Evolutionary conservation across 64 coral and sea anemone species (phyloP).

Genomic region (Hydrozoanthus tunicans): DNA sequence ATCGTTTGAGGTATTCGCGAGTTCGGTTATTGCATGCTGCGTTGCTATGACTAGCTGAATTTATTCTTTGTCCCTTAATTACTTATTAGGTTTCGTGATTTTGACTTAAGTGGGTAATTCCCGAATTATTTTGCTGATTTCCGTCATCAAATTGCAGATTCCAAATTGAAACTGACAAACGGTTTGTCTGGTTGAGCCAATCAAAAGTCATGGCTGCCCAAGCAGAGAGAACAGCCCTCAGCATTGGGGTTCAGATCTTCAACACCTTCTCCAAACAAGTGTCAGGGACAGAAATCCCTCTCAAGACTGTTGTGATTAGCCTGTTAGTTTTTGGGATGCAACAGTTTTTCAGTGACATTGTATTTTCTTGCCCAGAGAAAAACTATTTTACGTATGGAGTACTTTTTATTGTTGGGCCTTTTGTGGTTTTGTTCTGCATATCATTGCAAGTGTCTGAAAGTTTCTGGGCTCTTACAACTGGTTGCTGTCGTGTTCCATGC

Average conservation of each 20-base stretch:
- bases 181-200: not conserved
- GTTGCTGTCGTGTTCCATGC: constrained; percentile 47
- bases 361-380: constrained; percentile 69
- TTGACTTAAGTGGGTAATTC: too few relatives aligned
- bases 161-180: not conserved
- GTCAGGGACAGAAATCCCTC: constrained; percentile 38
- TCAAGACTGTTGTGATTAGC: constrained; percentile 67
- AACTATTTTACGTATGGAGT: constrained; percentile 53
- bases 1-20: not conserved
- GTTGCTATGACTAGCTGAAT: too few relatives aligned
- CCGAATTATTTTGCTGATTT: not conserved
- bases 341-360: constrained; percentile 64
- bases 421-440: constrained; percentile 73
- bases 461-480: constrained; percentile 80
- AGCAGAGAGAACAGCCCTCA: constrained; percentile 13
- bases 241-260: constrained; percentile 20
- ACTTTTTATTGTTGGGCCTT: constrained; percentile 78
- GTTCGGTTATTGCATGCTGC: too few relatives aligned
- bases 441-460: constrained; percentile 78
- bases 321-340: constrained; percentile 69
- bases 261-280: constrained; percentile 35
- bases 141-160: not conserved
- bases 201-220: not conserved
- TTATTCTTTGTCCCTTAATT: too few relatives aligned
- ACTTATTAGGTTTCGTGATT: too few relatives aligned